Evolutionary conservation across 2,797 vertebrate species (phyloP).

Genomic region (Darevskia mixta): DNA sequence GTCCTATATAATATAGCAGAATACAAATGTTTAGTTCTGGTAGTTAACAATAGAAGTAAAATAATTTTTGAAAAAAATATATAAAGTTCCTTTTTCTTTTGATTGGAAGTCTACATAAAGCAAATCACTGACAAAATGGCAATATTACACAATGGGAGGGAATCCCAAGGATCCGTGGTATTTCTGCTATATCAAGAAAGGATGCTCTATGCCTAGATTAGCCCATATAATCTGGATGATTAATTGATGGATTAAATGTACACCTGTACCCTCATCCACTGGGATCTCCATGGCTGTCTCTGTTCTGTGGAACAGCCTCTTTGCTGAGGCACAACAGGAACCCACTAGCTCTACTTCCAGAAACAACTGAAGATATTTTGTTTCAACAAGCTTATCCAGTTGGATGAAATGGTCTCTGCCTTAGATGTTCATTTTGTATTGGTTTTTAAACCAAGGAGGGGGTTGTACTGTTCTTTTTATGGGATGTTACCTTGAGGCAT

Average conservation of each 20-base stretch:
- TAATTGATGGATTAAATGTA: neutral
- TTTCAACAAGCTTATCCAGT: too few relatives aligned
- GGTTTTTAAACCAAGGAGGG: too few relatives aligned
- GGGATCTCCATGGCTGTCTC: neutral
- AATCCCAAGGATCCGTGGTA: neutral
- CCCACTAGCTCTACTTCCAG: too few relatives aligned
- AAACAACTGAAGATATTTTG: too few relatives aligned
- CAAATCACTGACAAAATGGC: neutral
- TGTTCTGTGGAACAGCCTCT: too few relatives aligned
- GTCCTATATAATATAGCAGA: constrained; percentile 77
- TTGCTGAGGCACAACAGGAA: too few relatives aligned
- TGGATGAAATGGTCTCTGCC: too few relatives aligned
- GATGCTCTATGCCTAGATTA: neutral
- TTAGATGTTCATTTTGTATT: too few relatives aligned
- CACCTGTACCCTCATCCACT: neutral
- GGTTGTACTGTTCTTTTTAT: too few relatives aligned
- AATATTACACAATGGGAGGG: neutral
- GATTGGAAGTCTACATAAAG: neutral
- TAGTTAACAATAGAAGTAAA: constrained; percentile 56
- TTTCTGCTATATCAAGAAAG: neutral
- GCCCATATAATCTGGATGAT: neutral
- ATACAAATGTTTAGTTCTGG: constrained; percentile 62
- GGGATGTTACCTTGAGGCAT: too few relatives aligned
- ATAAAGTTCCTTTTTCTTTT: neutral
- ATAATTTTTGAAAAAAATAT: constrained; percentile 13